Evolutionary conservation across 2,888 invertebrate genomes (phyloP), one percentile per base, ranked within the genome.

Genomic region (Drosophila yooni): DNA sequence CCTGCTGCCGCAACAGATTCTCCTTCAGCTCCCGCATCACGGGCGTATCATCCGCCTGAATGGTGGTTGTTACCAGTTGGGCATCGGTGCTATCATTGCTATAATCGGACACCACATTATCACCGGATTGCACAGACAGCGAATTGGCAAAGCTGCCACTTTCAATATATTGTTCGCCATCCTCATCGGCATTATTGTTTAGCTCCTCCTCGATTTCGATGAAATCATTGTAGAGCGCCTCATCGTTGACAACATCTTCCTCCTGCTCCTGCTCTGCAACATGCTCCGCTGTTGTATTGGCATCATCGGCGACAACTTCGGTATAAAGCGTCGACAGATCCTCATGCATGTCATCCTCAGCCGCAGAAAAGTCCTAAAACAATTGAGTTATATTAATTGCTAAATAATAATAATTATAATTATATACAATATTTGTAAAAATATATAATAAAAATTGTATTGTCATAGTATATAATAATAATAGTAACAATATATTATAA

Each of bases 1-100:
- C 85, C 76, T 91, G 91, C 79, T 90, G 87, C 0, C 90, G 89
- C 13, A 91, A 60, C 21, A 90, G 74, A 67, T 91, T 85, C 57
- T 91, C 90, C 36, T 76, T 81, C 0, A 84, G 74, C 21, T 83
- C 68, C 2, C 75, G 64, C 66, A 83, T 70, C 0, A 69, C 48
- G 0, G 74, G 76, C 13, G 81, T 73, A 36, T 82, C 83, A 2
- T 80, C 82, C 0, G 71, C 70, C 11, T 81, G 71, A n/a, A 77
- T 69, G 10, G 71, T 77, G 6, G 76, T 77, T 3, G 76, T 79
- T 29, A 81, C 73, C 29, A 80, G 46, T 36, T 79, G 80, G 15
- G 64, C 73, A 57, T 79, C 79, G 2, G 64, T 70, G 52, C 81
- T 80, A 4, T 79, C 76, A 48, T 76, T 80, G 46, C 79, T 79